Evolutionary conservation across 2,797 vertebrate genomes (phyloP).

Genomic region (Lepus oiostolus): DNA sequence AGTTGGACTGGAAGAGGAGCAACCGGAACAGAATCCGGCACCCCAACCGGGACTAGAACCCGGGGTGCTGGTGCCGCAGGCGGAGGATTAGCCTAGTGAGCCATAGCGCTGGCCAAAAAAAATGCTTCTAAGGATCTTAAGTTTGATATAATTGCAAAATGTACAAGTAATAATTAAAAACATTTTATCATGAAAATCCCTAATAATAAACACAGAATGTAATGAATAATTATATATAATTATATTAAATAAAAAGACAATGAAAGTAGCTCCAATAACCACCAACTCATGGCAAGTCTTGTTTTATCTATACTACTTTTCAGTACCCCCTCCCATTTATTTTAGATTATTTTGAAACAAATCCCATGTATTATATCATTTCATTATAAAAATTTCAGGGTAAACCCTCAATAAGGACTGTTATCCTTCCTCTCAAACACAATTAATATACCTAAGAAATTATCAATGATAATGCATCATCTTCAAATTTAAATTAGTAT

Average conservation of each 20-base stretch:
- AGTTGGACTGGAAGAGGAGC: too few species aligned
- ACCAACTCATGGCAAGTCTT: neutral
- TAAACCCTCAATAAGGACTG: neutral
- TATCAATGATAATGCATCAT: neutral
- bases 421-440: neutral
- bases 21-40: too few species aligned
- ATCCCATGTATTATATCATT: neutral
- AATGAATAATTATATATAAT: neutral
- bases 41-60: too few species aligned
- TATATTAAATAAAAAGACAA: neutral
- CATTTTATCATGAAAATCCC: neutral
- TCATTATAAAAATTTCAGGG: neutral
- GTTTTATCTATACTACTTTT: neutral
- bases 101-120: neutral
- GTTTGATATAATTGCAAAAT: neutral
- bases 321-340: neutral
- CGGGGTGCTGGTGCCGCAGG: too few species aligned
- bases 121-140: neutral
- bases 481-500: neutral
- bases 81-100: too few species aligned
- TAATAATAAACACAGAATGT: conserved; percentile 27
- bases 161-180: neutral
- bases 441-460: neutral
- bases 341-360: conserved; percentile 30
- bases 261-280: neutral